Base-by-base conservation (phyloP, 2,113 vertebrate genomes). In the Laterallus jamaicensis region DNA sequence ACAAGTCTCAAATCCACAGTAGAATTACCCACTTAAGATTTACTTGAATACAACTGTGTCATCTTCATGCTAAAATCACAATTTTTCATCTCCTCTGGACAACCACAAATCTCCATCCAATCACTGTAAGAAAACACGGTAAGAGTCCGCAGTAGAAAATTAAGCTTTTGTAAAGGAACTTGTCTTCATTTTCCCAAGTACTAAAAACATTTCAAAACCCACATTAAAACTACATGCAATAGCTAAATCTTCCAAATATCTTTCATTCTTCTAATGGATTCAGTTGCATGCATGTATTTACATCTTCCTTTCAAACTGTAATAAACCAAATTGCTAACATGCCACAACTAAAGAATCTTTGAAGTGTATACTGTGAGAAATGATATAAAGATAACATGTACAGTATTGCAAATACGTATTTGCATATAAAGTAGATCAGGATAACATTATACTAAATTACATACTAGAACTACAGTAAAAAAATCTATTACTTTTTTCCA, bases 361-460 rank as follows among this genome's bases (percentile, higher is more conserved):
- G 74, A 95, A 93, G 85, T 55, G 55, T 22, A 75, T 52, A 59
- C 80, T 93, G 92, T 93, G 91, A 95, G 91, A 93, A 93, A 88
- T 0, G 71, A 95, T 90, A 44, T 10, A 89, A 80, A 88, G 87
- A 85, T 96, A 93, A 85, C 54, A 82, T 32, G 90, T 74, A 37
- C 1, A 74, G 19, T 55, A 88, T 22, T 91, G 40, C 55, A 86
- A 79, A 79, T 85, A 82, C 5, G 24, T 60, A 88, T 92, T 92
- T 96, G 68, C 93, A 96, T 93, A 71, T 42, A 67, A 95, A 94
- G 78, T 75, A 86, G 60, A 93, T 80, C 79, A 94, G 90, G 52
- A 32, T 56, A 94, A 59, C 54, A 90, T 71, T 75, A 74, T 37
- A 70, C 13, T 81, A 75, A 91, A 91, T 92, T 74, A 90, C 17